Percentiles rank a stretch among this genome's conserved stretches.
phyloP scores from a whole-genome alignment of 1,140 invertebrate species.

The Sycobia sp. region DNA sequence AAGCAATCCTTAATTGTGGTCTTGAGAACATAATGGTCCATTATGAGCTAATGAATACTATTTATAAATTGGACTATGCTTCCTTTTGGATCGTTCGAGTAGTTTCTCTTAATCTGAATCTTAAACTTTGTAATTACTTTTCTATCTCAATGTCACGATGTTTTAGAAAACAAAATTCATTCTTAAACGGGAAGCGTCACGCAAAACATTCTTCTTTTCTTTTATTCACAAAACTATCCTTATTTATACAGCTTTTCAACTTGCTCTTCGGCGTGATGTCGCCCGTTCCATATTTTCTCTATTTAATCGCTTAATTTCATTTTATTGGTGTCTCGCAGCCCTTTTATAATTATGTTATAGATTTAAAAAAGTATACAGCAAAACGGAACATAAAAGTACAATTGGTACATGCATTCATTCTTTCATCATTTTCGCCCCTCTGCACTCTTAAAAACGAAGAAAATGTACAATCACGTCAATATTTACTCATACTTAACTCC shows the following conservation, averaged over 20 bases:
- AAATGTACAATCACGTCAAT: constrained; percentile 33
- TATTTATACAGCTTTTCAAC: constrained; percentile 17
- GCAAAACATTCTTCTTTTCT: neutral
- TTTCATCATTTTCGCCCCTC: constrained; percentile 13
- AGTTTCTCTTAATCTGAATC: too few relatives aligned
- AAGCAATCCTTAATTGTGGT: neutral
- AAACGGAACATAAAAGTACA: neutral
- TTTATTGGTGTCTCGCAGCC: neutral
- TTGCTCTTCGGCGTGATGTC: constrained; percentile 7
- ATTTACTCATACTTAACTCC: constrained; percentile 4
- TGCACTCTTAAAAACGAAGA: constrained; percentile 27
- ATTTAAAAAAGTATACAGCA: neutral
- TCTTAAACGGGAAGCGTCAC: neutral
- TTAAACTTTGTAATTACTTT: neutral
- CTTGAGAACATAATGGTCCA: constrained; percentile 2
- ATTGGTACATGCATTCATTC: constrained; percentile 3
- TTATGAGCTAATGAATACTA: constrained; percentile 3
- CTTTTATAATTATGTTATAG: neutral
- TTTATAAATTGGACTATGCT: constrained; percentile 9
- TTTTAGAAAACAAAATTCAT: neutral
- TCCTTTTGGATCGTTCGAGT: too few relatives aligned
- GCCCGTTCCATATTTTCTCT: neutral
- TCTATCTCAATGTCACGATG: neutral
- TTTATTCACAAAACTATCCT: constrained; percentile 16
- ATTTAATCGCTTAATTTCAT: neutral